Evolutionary conservation across 2,888 invertebrate species (phyloP), one percentile per base, ranked within the genome.

Genomic region (Amphimallon solstitiale): DNA sequence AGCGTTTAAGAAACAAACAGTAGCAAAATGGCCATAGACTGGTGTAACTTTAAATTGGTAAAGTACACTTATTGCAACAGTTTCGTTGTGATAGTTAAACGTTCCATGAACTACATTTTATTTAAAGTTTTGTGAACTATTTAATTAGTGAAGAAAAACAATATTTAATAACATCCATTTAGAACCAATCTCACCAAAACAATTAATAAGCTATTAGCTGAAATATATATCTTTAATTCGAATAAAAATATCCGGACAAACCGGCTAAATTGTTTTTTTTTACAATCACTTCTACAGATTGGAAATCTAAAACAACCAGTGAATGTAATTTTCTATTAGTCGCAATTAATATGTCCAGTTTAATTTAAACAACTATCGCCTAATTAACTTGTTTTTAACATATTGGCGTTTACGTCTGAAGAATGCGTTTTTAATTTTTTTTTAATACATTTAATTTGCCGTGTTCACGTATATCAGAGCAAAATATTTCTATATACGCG

Each of bases 311-410:
- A 56, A 40, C 14, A 56, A 23, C 9, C 12, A 40, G 38, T 43
- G 56, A 56, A 56, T 56, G 56, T 56, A 17, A 35, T 17, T 38
- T 48, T 37, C 15, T 51, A 52, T 40, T 21, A 12, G 23, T 40
- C 15, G 14, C 23, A 56, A 56, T 56, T 40, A 40, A 56, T 56
- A 56, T 56, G 23, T 23, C 56, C n/a, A 40, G 40, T 29, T 40
- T 51, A 23, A 15, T 51, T 51, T 40, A 56, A 40, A 43, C 56
- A 40, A 40, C 56, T 56, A 29, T 56, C 56, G 23, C 56, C 40
- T 56, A 56, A 56, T 56, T 40, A 56, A 40, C 23, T 38, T 40
- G 23, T 19, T 56, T 14, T 23, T 40, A 56, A 9, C 23, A 10
- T 23, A 56, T 40, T 40, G 23, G 7, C 14, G 6, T 34, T 40